phyloP scores from a whole-genome alignment of 2,797 vertebrate species.

The Aselliscus stoliczkanus region DNA sequence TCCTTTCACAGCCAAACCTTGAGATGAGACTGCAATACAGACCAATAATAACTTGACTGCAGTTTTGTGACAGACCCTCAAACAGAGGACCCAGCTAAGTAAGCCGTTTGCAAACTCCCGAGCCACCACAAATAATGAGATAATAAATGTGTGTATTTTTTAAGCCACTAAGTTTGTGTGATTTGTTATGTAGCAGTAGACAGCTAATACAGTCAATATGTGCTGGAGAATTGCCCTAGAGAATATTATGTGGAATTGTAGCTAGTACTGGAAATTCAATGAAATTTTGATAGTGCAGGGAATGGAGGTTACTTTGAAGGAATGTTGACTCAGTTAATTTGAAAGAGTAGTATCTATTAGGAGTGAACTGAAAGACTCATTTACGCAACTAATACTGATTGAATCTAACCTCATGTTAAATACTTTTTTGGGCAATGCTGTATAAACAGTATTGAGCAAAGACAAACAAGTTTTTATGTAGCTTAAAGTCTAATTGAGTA shows the following conservation, averaged over 20 bases:
- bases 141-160: not conserved
- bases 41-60: not conserved
- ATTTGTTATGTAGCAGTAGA: not conserved
- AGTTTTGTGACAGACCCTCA: not conserved
- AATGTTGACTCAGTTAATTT: not conserved
- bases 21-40: not conserved
- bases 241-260: not conserved
- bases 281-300: not conserved
- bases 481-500: not conserved
- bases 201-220: not conserved
- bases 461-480: not conserved
- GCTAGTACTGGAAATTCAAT: not conserved
- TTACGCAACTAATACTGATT: not conserved
- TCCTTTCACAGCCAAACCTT: not conserved
- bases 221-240: not conserved
- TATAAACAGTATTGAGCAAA: not conserved
- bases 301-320: not conserved
- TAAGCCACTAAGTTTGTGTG: not conserved
- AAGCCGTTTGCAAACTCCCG: not conserved
- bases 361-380: not conserved
- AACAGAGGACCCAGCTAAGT: not conserved
- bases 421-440: not conserved
- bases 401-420: not conserved
- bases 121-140: not conserved
- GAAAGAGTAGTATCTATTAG: not conserved